These are phyloP conservation scores for Uria lomvia DNA, from an alignment of 2,113 vertebrate genomes.

Conservation along the genomic window DNA sequence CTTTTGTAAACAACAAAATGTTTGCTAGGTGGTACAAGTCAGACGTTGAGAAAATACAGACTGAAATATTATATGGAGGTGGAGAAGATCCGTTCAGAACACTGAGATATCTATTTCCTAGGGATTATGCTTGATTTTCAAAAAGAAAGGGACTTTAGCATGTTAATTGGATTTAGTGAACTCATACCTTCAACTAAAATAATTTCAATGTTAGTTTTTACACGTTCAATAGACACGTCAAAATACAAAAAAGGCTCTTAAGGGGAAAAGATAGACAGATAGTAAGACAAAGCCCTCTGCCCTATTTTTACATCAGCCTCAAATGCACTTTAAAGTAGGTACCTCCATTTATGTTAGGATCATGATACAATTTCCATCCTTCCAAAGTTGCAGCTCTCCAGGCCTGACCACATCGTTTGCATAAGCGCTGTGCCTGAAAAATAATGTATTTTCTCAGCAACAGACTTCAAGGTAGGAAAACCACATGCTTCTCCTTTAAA, in stretches of 20 bases:
- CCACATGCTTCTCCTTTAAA: not conserved
- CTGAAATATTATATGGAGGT: not conserved
- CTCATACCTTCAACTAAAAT: not conserved
- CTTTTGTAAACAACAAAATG: not conserved
- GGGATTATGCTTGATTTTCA: not conserved
- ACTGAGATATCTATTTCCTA: not conserved
- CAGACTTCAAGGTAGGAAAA: not conserved
- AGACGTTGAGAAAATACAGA: not conserved
- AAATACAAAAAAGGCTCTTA: not conserved
- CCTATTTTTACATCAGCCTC: not conserved
- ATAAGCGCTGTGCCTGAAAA: slow-evolving; percentile 90
- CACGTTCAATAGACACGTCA: not conserved
- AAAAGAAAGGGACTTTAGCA: not conserved
- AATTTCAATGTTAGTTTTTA: not conserved
- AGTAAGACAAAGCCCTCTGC: not conserved
- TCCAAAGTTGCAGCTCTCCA: slow-evolving; percentile 97
- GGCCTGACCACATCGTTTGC: slow-evolving; percentile 95
- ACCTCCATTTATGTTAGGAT: slow-evolving; percentile 92
- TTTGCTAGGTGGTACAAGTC: not conserved
- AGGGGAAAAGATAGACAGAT: not conserved
- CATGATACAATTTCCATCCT: slow-evolving; percentile 97
- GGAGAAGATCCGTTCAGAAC: not conserved
- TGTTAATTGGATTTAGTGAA: not conserved
- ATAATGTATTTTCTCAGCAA: not conserved
- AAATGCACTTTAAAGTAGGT: not conserved